Conservation (phyloP, 2,797 vertebrate species). For the Chiloscyllium punctatum region DNA sequence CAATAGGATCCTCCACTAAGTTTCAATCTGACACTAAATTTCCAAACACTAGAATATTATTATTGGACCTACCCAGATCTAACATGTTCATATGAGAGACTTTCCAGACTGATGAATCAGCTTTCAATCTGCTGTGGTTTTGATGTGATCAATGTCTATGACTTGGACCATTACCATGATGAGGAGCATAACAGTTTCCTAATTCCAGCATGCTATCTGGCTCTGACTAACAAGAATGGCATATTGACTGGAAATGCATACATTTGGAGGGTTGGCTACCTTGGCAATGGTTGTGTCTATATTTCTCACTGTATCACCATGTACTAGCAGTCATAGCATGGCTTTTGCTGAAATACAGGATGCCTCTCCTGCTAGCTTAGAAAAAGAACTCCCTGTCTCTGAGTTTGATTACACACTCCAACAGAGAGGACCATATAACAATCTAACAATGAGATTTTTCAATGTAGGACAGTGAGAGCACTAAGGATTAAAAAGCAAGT, state of each 20-base stretch:
- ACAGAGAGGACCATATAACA: neutral
- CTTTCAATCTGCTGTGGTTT: neutral
- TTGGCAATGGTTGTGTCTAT: neutral
- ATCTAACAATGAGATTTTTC: neutral
- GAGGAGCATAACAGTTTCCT: neutral
- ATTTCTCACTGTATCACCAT: neutral
- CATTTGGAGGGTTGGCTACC: neutral
- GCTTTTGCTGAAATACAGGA: neutral
- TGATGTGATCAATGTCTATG: neutral
- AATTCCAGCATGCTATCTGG: neutral
- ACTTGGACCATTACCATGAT: neutral
- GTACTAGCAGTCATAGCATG: neutral
- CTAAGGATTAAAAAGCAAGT: neutral
- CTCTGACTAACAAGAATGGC: neutral
- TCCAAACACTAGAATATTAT: neutral
- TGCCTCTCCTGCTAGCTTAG: neutral
- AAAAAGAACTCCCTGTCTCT: neutral
- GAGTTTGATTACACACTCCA: neutral
- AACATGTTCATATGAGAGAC: neutral
- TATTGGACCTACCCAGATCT: neutral
- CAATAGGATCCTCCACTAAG: neutral
- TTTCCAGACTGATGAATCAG: too few species aligned
- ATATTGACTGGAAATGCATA: neutral
- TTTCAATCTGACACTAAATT: neutral
- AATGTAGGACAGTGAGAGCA: neutral